Percentiles rank a stretch among this genome's conserved stretches.
Conservation (phyloP, 2,888 invertebrate genomes). For the Hipparchia semele region DNA sequence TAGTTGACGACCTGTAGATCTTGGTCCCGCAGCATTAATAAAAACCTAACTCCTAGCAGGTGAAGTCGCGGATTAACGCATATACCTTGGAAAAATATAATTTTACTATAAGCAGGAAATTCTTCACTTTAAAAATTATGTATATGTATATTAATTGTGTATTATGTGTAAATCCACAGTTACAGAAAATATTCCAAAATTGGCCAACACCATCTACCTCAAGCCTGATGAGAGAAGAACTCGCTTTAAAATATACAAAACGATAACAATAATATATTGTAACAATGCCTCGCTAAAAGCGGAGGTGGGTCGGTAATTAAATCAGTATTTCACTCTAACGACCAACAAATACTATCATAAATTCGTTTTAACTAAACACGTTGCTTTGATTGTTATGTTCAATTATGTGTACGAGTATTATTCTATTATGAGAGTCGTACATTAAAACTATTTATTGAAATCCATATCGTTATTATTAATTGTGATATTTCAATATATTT, state of each 20-base stretch:
- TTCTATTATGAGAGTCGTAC: constrained; percentile 13
- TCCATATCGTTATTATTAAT: background rate
- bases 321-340: constrained; percentile 47
- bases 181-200: background rate
- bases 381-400: constrained; percentile 41
- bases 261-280: constrained; percentile 30
- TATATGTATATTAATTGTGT: no score
- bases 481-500: no score
- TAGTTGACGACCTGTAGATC: no score
- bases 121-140: no score
- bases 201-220: background rate
- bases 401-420: constrained; percentile 28
- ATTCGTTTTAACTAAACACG: constrained; percentile 45
- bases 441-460: constrained; percentile 8
- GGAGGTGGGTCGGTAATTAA: constrained; percentile 46
- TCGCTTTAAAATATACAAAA: constrained; percentile 25
- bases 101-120: no score
- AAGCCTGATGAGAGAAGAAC: background rate
- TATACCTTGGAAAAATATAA: no score
- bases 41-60: no score
- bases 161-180: no score
- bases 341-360: constrained; percentile 42
- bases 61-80: no score
- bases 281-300: constrained; percentile 34
- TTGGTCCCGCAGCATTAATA: no score